Evolutionary conservation across 1,140 invertebrate species (phyloP), one percentile per base, ranked within the genome.

Genomic region (Drosophila punjabiensis): DNA sequence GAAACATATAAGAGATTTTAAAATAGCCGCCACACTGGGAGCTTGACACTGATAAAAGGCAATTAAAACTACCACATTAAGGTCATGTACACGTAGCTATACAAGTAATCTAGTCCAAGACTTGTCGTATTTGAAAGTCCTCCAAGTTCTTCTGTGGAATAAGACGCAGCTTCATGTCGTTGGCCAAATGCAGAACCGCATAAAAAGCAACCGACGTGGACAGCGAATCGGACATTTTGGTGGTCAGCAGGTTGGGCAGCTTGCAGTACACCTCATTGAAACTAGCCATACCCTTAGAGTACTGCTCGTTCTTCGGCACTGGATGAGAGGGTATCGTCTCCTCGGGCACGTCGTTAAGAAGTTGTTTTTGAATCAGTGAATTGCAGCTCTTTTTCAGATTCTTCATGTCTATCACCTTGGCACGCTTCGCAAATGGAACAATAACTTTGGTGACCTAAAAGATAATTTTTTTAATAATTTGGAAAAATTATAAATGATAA

Each of bases 381-480:
- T 96, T 85, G 96, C 95, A 37, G 93, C 93, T 66, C 83, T 75
- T 91, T 90, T 97, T 97, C 11, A 97, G 84, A 84, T 95, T 95
- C 76, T 95, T 95, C 94, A 97, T 96, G 87, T 97, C 96, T 53
- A 97, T 94, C 55, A 95, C 96, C 83, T 97, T 97, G 0, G 96
- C 96, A 65, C 94, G 94, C 75, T 95, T 94, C 3, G 96, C 96
- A 92, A 96, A 97, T 10, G 94, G 94, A 50, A 97, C 95, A 70
- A 95, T 93, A 59, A 95, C 94, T 92, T 95, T 95, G 30, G 94
- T 93, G 24, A 96, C 95, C 95, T 94, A 50, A 6, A 64, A 18
- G 0, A 30, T 4, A 37, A 6, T 0, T 43, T 18, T 45, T 39
- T 16, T 28, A 11, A n/a, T 13, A 11, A n/a, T 41, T 18, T n/a